Evolutionary conservation across 2,113 vertebrate species (phyloP).

Genomic region (Thamnaconus septentrionalis): DNA sequence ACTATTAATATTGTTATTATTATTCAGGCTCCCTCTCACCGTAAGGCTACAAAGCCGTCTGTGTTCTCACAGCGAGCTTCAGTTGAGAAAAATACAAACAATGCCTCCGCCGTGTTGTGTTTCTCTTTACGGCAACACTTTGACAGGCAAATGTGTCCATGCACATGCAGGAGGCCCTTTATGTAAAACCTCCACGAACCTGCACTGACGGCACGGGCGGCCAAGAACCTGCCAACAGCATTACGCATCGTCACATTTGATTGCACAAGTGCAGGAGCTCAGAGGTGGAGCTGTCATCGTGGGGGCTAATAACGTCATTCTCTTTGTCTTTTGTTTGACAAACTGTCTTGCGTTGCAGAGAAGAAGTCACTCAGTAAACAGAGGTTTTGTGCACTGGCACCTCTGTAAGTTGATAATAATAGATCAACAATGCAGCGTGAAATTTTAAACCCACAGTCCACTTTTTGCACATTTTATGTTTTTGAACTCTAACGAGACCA

Average conservation of each 20-base stretch:
- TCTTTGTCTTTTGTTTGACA: constrained; percentile 22
- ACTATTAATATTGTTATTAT: too few relatives aligned
- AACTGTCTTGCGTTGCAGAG: not conserved
- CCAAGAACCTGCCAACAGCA: not conserved
- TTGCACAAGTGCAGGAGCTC: not conserved
- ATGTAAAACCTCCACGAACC: constrained; percentile 14
- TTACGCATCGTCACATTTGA: not conserved
- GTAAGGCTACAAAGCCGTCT: too few relatives aligned
- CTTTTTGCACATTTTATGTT: constrained; percentile 45
- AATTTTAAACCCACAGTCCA: constrained; percentile 36
- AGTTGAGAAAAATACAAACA: too few relatives aligned
- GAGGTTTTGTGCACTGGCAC: too few relatives aligned
- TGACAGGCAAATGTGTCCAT: constrained; percentile 26
- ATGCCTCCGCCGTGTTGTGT: too few relatives aligned
- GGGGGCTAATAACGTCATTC: constrained; percentile 5
- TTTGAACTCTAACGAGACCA: constrained; percentile 38
- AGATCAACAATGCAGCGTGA: constrained; percentile 36
- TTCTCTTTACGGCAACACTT: not conserved
- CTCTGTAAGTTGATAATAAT: too few relatives aligned
- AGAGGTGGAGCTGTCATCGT: constrained; percentile 5
- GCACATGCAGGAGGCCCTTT: not conserved
- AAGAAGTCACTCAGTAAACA: constrained; percentile 7
- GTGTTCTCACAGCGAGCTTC: too few relatives aligned
- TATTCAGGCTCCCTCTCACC: too few relatives aligned
- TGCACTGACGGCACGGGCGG: not conserved